Evolutionary conservation across 2,113 vertebrate species (phyloP).

Genomic region (Oncorhynchus kisutch): DNA sequence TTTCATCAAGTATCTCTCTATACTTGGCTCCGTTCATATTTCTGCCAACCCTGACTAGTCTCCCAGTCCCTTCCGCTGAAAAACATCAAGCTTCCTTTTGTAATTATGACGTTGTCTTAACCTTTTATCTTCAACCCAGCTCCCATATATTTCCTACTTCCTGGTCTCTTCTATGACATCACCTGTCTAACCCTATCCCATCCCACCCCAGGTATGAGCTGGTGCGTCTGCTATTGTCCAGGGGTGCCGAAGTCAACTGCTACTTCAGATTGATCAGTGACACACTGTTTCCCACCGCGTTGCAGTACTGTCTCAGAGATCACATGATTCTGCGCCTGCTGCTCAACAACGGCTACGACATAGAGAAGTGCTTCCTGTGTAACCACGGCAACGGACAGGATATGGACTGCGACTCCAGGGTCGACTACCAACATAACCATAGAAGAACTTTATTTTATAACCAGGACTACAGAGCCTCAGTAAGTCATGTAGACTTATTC

Average conservation of each 20-base stretch:
- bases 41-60: too few species aligned
- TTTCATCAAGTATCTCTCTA: too few species aligned
- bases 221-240: conserved; percentile 76
- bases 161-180: too few species aligned
- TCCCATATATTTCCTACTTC: conserved; percentile 31
- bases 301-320: conserved; percentile 83
- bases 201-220: conserved; percentile 71
- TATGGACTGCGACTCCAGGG: conserved; percentile 67
- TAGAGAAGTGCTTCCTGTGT: conserved; percentile 85
- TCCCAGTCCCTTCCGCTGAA: too few species aligned
- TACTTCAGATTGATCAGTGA: conserved; percentile 82
- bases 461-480: conserved; percentile 54
- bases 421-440: conserved; percentile 34
- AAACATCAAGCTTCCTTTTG: too few species aligned
- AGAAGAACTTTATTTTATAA: conserved; percentile 16
- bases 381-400: conserved; percentile 75
- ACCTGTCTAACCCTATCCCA: too few species aligned
- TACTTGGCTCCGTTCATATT: too few species aligned
- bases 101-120: too few species aligned
- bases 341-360: conserved; percentile 81
- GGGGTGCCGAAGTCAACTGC: conserved; percentile 83
- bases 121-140: too few species aligned
- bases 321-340: conserved; percentile 82
- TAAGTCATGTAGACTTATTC: conserved; percentile 36
- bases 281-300: conserved; percentile 80